phyloP scores from a whole-genome alignment of 1,140 invertebrate genomes.

The Lucilia cuprina region DNA sequence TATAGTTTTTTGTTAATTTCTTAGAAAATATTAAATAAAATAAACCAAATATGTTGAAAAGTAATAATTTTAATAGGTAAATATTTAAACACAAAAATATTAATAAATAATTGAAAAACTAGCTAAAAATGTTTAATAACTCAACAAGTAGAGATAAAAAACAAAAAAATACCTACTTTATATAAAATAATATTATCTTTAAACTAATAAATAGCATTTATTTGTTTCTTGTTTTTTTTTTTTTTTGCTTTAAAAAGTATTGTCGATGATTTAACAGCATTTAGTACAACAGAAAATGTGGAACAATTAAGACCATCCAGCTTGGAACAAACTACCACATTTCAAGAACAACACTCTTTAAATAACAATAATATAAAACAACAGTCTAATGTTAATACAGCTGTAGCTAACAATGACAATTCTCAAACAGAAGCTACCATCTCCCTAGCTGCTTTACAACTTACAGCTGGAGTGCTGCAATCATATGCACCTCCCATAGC shows the following conservation, averaged over 20 bases:
- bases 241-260: background rate
- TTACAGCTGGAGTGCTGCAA: slow-evolving; percentile 50
- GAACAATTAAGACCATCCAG: slow-evolving; percentile 9
- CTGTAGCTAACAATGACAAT: background rate
- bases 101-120: background rate
- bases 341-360: background rate
- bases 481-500: slow-evolving; percentile 51
- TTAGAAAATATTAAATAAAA: background rate
- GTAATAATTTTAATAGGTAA: slow-evolving; percentile 56
- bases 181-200: background rate
- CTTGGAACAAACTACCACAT: background rate
- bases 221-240: background rate
- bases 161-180: background rate
- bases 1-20: slow-evolving; percentile 8
- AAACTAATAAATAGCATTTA: background rate
- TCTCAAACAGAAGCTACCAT: background rate
- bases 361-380: slow-evolving; percentile 22
- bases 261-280: slow-evolving; percentile 20
- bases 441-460: slow-evolving; percentile 45
- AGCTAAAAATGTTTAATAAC: background rate
- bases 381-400: background rate
- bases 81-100: background rate
- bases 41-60: slow-evolving; percentile 48
- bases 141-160: background rate
- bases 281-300: background rate